These are phyloP conservation scores for Pelusios castaneus DNA, from an alignment of 2,113 vertebrate species.

Conservation along the genomic window DNA sequence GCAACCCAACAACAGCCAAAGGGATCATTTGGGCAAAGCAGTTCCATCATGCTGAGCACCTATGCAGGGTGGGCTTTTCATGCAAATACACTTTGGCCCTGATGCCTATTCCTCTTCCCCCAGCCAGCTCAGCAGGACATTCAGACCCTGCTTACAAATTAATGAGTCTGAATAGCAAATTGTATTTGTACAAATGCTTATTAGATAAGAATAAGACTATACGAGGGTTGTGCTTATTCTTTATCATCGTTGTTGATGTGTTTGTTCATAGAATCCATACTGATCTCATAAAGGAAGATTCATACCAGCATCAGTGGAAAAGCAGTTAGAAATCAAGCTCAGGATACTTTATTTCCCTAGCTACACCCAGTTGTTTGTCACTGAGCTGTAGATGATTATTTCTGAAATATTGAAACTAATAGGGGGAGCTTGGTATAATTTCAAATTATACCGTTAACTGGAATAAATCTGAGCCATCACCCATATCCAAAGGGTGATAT, in stretches of 20 bases:
- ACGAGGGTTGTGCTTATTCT: not conserved
- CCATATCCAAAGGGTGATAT: not conserved
- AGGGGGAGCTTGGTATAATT: not conserved
- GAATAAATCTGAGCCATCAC: not conserved
- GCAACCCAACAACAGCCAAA: too few relatives aligned
- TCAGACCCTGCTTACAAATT: too few relatives aligned
- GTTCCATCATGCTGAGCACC: too few relatives aligned
- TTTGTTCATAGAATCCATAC: not conserved
- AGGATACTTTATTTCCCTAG: not conserved
- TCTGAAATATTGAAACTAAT: constrained; percentile 16
- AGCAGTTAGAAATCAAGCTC: not conserved
- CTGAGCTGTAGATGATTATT: not conserved
- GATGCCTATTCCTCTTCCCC: too few relatives aligned
- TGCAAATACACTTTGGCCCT: too few relatives aligned
- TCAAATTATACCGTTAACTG: not conserved
- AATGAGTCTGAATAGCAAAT: not conserved
- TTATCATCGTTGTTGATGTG: not conserved
- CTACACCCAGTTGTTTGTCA: not conserved
- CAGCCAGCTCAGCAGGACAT: too few relatives aligned
- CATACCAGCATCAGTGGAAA: not conserved
- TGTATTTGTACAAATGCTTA: not conserved
- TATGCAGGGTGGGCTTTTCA: too few relatives aligned
- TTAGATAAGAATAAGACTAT: not conserved
- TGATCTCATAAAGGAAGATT: not conserved
- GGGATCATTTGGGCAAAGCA: too few relatives aligned